Evolutionary conservation across 2,888 invertebrate genomes (phyloP), one percentile per base, ranked within the genome.

Genomic region (Lysandra coridon): DNA sequence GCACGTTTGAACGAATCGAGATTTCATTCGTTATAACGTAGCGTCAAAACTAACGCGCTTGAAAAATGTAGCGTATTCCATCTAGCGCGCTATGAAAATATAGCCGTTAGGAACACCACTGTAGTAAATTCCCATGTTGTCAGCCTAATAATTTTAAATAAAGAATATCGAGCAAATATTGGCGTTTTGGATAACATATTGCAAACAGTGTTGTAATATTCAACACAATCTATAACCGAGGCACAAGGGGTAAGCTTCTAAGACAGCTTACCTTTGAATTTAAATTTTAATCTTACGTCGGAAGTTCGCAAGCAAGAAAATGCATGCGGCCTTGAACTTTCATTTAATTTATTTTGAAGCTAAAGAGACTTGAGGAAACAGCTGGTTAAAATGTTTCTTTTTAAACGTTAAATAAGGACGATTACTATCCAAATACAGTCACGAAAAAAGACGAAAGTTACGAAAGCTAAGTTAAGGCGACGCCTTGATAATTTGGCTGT

Each of bases 241-340:
- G 69, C 69, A 37, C 33, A 33, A 4, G 37, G 2, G 69, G 12
- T 69, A 69, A 69, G 69, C 69, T 14, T 64, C 33, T 33, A 69
- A 69, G 69, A 12, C 69, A 37, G 69, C 69, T 69, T 69, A 69
- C 69, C 17, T 69, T 37, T 69, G 23, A 23, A 23, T 33, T 37
- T 33, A 69, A 69, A 69, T 69, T 69, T 69, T 69, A 69, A 69
- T 69, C 69, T 69, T 69, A 37, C 69, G 69, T 64, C 30, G 23
- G 33, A 69, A 69, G 37, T 69, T 69, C 69, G 14, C 69, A 17
- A 69, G 69, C 23, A 23, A 69, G 37, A 69, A 69, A 69, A 69
- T 69, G 69, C 69, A 69, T 69, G 69, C 69, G 69, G 69, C 69
- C 69, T 69, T 69, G 69, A 69, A 69, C 69, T 37, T 37, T 33